phyloP scores from a whole-genome alignment of 1,140 invertebrate species.

The Steinernema khuongi region DNA sequence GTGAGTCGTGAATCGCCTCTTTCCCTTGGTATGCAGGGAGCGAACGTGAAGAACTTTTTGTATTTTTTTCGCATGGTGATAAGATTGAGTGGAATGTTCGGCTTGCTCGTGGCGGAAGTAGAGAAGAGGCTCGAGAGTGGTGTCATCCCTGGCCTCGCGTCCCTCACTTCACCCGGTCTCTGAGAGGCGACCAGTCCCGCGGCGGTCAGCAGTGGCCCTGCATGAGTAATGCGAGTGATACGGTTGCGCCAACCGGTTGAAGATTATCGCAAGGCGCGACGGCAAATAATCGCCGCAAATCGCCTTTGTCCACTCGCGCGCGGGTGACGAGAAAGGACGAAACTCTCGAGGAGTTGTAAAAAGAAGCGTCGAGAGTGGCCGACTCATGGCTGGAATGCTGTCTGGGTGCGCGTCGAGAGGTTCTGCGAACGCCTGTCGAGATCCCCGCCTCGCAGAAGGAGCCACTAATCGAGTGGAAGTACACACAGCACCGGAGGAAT shows the following conservation, averaged over 20 bases:
- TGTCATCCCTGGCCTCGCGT: no score
- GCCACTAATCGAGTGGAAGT: no score
- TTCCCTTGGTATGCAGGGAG: no score
- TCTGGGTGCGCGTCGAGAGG: neutral
- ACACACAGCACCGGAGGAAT: no score
- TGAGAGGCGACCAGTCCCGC: neutral
- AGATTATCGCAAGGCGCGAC: slow-evolving; percentile 10
- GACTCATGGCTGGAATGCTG: no score
- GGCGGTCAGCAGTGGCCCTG: neutral
- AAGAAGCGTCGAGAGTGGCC: neutral
- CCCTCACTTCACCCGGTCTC: no score
- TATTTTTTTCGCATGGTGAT: no score
- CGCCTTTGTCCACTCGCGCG: slow-evolving; percentile 9
- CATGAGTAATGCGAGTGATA: slow-evolving; percentile 4
- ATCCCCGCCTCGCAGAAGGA: neutral
- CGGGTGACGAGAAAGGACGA: slow-evolving; percentile 9
- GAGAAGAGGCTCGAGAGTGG: no score
- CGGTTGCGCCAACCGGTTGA: slow-evolving; percentile 3
- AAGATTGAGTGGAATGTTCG: no score
- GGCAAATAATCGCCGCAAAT: slow-evolving; percentile 12
- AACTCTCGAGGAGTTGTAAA: slow-evolving; percentile 9
- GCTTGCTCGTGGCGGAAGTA: no score
- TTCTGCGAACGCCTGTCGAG: neutral
- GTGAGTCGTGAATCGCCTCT: no score
- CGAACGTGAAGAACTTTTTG: no score